Conservation (phyloP, 2,888 invertebrate genomes). For the Neria commutata region DNA sequence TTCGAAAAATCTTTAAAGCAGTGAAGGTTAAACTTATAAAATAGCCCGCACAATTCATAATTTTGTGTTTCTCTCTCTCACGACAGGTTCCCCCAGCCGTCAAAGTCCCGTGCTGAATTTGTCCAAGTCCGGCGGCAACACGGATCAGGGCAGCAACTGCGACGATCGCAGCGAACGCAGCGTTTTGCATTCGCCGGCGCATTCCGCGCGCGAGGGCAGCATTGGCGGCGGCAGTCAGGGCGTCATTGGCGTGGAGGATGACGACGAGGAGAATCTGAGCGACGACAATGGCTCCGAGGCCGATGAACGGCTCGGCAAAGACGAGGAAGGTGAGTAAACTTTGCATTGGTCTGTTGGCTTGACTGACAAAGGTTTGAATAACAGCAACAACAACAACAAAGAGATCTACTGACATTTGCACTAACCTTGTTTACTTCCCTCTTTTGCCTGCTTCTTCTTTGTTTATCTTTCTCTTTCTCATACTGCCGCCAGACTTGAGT, state of each 20-base stretch:
- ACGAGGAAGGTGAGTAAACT: conserved; percentile 65
- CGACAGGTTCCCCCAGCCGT: conserved; percentile 75
- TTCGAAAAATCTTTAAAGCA: too few relatives aligned
- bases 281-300: conserved; percentile 88
- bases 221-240: conserved; percentile 45
- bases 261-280: conserved; percentile 78
- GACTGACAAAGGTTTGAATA: background rate
- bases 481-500: conserved; percentile 48
- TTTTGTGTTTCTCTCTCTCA: too few relatives aligned
- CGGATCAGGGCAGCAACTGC: conserved; percentile 71
- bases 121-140: conserved; percentile 80
- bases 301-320: conserved; percentile 66
- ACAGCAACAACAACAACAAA: conserved; percentile 25
- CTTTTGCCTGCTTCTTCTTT: conserved; percentile 6
- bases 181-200: conserved; percentile 65
- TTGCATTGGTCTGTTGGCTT: conserved; percentile 16
- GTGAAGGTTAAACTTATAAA: too few relatives aligned
- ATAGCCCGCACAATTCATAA: background rate
- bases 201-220: conserved; percentile 64
- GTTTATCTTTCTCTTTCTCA: background rate
- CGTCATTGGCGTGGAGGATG: conserved; percentile 50
- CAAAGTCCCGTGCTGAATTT: conserved; percentile 92
- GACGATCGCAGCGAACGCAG: conserved; percentile 69
- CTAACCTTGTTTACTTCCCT: conserved; percentile 8
- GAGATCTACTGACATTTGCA: conserved; percentile 8